Conservation (phyloP, 2,113 vertebrate genomes). For the Scophthalmus maximus region DNA sequence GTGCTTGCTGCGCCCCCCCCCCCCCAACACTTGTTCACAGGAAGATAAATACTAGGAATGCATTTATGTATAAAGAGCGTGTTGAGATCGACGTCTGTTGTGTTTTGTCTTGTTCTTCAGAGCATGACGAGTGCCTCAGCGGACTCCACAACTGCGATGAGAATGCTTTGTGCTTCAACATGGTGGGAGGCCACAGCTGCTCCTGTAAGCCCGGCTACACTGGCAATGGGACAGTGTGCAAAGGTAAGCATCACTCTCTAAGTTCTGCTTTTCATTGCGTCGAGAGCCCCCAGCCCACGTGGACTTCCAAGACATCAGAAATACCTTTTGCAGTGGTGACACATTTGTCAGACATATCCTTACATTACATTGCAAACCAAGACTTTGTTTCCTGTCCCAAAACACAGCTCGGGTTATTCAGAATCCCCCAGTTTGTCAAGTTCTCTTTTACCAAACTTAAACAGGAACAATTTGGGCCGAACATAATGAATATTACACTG, state of each 20-base stretch:
- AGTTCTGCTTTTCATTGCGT: neutral
- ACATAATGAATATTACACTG: neutral
- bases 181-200: conserved; percentile 96
- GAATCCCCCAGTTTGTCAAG: no score
- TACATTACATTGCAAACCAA: neutral
- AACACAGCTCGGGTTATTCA: conserved; percentile 1
- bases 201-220: conserved; percentile 96
- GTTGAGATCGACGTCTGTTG: neutral
- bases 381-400: neutral
- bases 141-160: conserved; percentile 95
- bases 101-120: conserved; percentile 71
- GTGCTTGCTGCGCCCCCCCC: neutral
- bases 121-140: conserved; percentile 95
- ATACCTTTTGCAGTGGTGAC: neutral
- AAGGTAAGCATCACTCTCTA: conserved; percentile 83
- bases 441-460: no score
- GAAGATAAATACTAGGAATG: neutral
- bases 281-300: no score
- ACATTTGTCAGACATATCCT: neutral
- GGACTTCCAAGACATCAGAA: neutral
- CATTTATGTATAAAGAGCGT: neutral
- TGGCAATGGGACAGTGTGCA: conserved; percentile 94
- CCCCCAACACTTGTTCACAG: neutral
- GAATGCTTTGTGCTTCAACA: conserved; percentile 97
- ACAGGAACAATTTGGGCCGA: neutral